Conservation (phyloP, 1,140 invertebrate species). For the Aphis craccivora region DNA sequence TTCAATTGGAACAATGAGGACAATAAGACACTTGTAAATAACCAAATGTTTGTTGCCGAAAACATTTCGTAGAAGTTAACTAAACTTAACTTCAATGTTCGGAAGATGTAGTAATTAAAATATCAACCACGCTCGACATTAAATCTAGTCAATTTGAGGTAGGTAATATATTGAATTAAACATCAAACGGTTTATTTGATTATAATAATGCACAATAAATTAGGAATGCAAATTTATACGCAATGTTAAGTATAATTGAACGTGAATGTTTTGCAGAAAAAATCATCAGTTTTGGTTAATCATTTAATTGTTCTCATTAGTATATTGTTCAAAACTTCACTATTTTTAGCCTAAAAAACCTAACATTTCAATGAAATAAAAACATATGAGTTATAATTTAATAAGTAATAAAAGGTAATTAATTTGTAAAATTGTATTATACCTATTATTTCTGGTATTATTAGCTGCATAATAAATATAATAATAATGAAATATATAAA, state of each 20-base stretch:
- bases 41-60: neutral
- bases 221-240: neutral
- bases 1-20: neutral
- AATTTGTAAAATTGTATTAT: too few species aligned
- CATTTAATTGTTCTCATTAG: neutral
- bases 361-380: too few species aligned
- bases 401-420: too few species aligned
- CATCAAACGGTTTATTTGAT: constrained; percentile 26
- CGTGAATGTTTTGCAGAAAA: neutral
- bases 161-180: constrained; percentile 1
- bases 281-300: neutral
- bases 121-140: neutral
- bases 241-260: constrained; percentile 17
- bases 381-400: too few species aligned
- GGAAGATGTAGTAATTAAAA: neutral
- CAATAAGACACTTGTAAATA: neutral
- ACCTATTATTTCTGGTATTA: too few species aligned
- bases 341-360: neutral
- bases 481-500: too few species aligned
- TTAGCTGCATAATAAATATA: too few species aligned
- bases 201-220: neutral
- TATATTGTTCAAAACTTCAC: neutral
- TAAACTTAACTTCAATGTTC: neutral
- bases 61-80: neutral
- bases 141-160: neutral